These are phyloP conservation scores for Pocota personata DNA, from an alignment of 2,888 invertebrate genomes.

Conservation along the genomic window DNA sequence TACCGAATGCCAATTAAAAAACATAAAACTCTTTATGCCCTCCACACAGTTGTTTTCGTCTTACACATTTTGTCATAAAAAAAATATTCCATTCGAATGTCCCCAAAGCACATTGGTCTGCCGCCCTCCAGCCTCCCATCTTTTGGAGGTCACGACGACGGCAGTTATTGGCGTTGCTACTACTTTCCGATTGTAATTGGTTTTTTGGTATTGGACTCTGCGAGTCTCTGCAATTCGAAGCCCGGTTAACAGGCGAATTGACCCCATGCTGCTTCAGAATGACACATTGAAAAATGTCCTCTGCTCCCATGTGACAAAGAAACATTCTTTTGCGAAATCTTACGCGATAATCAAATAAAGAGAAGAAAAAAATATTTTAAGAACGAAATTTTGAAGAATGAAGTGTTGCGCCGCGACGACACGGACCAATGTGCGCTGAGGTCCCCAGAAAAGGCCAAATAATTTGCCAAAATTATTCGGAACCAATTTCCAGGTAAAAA, in stretches of 20 bases:
- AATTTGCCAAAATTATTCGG: slow-evolving; percentile 63
- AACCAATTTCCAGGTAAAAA: slow-evolving; percentile 69
- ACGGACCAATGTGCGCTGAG: slow-evolving; percentile 31
- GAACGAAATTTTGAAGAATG: slow-evolving; percentile 63
- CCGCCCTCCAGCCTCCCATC: slow-evolving; percentile 6
- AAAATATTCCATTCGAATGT: slow-evolving; percentile 25
- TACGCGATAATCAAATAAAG: slow-evolving; percentile 59
- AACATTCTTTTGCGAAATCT: slow-evolving; percentile 64
- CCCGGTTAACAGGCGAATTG: slow-evolving; percentile 47
- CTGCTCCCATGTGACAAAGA: slow-evolving; percentile 69
- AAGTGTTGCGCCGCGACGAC: slow-evolving; percentile 66
- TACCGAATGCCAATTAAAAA: slow-evolving; percentile 66
- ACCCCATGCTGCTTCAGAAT: slow-evolving; percentile 65
- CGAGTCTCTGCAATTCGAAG: neutral
- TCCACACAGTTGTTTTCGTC: slow-evolving; percentile 2
- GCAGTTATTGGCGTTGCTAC: slow-evolving; percentile 37
- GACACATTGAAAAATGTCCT: slow-evolving; percentile 69
- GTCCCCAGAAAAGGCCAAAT: slow-evolving; percentile 62
- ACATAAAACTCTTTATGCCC: slow-evolving; percentile 50
- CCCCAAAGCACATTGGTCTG: neutral
- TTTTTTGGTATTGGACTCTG: neutral
- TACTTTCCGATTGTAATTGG: slow-evolving; percentile 45
- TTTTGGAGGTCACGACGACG: slow-evolving; percentile 49
- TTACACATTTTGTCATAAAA: slow-evolving; percentile 43
- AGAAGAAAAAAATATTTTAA: neutral